Evolutionary conservation across 2,888 invertebrate genomes (phyloP).

Genomic region (Drosophila borborema): DNA sequence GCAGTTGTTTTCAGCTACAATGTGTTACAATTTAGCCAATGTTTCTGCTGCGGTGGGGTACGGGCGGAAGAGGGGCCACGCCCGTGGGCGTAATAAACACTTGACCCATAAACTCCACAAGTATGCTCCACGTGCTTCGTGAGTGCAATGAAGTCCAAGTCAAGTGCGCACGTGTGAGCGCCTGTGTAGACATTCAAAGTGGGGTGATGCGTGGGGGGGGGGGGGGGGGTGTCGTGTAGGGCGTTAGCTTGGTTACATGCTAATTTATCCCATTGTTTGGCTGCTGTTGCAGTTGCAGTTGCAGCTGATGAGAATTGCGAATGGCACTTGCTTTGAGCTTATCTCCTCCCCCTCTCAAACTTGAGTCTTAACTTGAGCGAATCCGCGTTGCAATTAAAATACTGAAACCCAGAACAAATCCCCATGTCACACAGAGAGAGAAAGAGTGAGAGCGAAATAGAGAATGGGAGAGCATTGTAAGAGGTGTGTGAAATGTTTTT

Average conservation of each 20-base stretch:
- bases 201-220: neutral
- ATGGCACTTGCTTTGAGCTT: constrained; percentile 66
- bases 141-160: constrained; percentile 80
- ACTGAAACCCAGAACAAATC: constrained; percentile 45
- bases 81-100: constrained; percentile 78
- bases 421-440: constrained; percentile 3
- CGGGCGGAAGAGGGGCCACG: constrained; percentile 49
- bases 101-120: constrained; percentile 78
- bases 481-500: constrained; percentile 73
- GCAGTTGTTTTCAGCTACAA: constrained; percentile 45
- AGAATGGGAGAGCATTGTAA: neutral
- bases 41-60: constrained; percentile 1
- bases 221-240: too few relatives aligned
- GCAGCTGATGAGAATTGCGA: constrained; percentile 28
- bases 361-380: constrained; percentile 47
- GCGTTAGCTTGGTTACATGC: constrained; percentile 56
- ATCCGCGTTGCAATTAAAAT: constrained; percentile 52
- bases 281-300: constrained; percentile 6
- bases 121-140: constrained; percentile 65
- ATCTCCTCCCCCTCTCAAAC: constrained; percentile 21
- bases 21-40: constrained; percentile 74
- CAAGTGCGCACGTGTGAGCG: constrained; percentile 70
- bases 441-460: neutral
- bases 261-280: constrained; percentile 77
- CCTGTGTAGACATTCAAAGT: constrained; percentile 22